Evolutionary conservation across 2,797 vertebrate species (phyloP).

Genomic region (Thaleichthys pacificus): DNA sequence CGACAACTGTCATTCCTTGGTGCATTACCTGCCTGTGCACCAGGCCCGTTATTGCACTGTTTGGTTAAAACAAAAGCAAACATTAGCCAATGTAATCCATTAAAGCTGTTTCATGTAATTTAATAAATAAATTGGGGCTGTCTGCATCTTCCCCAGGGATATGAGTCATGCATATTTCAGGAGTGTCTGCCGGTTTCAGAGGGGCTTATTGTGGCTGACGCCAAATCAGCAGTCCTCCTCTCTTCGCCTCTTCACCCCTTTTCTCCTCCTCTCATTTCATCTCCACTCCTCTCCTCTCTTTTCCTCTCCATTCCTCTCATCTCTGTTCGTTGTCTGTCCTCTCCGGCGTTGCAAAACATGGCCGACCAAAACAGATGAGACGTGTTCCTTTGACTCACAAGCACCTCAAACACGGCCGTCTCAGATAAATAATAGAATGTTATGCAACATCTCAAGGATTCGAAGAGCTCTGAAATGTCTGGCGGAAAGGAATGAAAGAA

Average conservation of each 20-base stretch:
- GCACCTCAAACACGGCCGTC: background rate
- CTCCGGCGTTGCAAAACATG: background rate
- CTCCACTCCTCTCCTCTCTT: background rate
- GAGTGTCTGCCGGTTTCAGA: conserved; percentile 59
- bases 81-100: conserved; percentile 64
- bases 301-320: background rate
- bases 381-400: background rate
- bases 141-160: conserved; percentile 49
- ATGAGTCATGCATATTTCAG: conserved; percentile 75
- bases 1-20: conserved; percentile 43
- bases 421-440: background rate
- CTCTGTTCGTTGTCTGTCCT: background rate
- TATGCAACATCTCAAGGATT: background rate
- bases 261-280: conserved; percentile 3
- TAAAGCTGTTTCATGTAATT: conserved; percentile 66
- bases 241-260: conserved; percentile 5
- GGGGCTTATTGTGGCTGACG: conserved; percentile 66
- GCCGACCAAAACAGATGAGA: background rate
- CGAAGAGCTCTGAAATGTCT: too few relatives aligned
- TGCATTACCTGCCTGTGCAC: conserved; percentile 37
- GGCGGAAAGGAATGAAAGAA: too few relatives aligned
- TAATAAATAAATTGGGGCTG: conserved; percentile 50
- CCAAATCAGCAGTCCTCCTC: conserved; percentile 50
- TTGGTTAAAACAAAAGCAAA: conserved; percentile 60
- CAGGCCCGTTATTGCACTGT: conserved; percentile 41